Evolutionary conservation across 2,888 invertebrate species (phyloP).

Genomic region (Lasioglossum zephyrum): DNA sequence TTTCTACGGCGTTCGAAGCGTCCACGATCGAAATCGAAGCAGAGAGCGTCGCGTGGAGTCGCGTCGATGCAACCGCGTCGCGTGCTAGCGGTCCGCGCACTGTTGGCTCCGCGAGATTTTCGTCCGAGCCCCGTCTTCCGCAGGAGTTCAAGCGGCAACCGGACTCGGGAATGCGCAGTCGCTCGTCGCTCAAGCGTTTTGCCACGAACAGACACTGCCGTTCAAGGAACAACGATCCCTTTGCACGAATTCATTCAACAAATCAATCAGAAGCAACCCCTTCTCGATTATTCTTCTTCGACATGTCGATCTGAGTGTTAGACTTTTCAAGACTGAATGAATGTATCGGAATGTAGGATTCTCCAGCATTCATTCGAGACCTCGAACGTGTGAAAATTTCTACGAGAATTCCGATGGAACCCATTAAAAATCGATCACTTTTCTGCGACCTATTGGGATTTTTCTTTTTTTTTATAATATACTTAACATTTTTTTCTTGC

Average conservation of each 20-base stretch:
- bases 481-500: too few relatives aligned
- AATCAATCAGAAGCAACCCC: not conserved
- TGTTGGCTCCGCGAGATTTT: conserved; percentile 70
- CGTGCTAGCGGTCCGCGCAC: conserved; percentile 81
- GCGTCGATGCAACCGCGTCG: conserved; percentile 77
- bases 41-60: conserved; percentile 38
- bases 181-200: conserved; percentile 48
- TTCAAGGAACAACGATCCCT: conserved; percentile 20
- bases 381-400: not conserved
- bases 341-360: not conserved
- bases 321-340: not conserved
- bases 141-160: conserved; percentile 59
- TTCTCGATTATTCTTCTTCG: not conserved
- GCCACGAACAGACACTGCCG: not conserved
- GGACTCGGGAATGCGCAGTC: conserved; percentile 63
- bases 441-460: not conserved
- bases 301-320: too few relatives aligned
- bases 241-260: conserved; percentile 13
- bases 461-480: too few relatives aligned
- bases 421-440: not conserved
- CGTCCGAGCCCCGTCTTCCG: conserved; percentile 68
- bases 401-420: not conserved
- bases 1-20: not conserved
- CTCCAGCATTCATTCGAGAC: not conserved
- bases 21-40: not conserved